phyloP scores from a whole-genome alignment of 92 coral and sea anemone genomes.

The Actinernus sp. region DNA sequence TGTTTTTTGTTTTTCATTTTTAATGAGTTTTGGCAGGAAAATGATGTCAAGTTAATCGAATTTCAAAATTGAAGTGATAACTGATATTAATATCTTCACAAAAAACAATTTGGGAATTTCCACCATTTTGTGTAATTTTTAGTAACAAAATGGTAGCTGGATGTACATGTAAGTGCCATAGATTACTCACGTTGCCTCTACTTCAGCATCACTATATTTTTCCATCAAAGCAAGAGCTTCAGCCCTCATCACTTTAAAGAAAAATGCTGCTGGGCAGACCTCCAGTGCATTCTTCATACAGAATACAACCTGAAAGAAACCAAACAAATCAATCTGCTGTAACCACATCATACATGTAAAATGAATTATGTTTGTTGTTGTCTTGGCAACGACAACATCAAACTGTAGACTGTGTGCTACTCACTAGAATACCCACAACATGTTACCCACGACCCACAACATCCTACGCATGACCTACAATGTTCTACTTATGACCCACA shows the following conservation, averaged over 20 bases:
- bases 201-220: constrained; percentile 90
- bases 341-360: background rate
- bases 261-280: constrained; percentile 73
- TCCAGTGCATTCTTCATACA: constrained; percentile 87
- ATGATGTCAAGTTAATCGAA: too few relatives aligned
- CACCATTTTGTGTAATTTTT: too few relatives aligned
- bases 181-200: constrained; percentile 94
- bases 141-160: too few relatives aligned
- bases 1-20: too few relatives aligned
- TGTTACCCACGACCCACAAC: too few relatives aligned
- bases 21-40: too few relatives aligned
- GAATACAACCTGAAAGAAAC: constrained; percentile 68
- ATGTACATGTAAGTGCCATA: too few relatives aligned
- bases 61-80: too few relatives aligned
- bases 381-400: background rate
- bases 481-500: background rate
- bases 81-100: too few relatives aligned
- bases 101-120: too few relatives aligned
- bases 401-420: too few relatives aligned
- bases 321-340: background rate
- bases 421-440: too few relatives aligned
- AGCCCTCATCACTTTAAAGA: constrained; percentile 91
- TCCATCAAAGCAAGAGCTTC: constrained; percentile 91
- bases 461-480: background rate
- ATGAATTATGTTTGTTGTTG: background rate